Percentiles rank a stretch among this genome's conserved stretches.
Evolutionary conservation across 1,140 invertebrate species (phyloP).

Genomic region (Tribolium castaneum): DNA sequence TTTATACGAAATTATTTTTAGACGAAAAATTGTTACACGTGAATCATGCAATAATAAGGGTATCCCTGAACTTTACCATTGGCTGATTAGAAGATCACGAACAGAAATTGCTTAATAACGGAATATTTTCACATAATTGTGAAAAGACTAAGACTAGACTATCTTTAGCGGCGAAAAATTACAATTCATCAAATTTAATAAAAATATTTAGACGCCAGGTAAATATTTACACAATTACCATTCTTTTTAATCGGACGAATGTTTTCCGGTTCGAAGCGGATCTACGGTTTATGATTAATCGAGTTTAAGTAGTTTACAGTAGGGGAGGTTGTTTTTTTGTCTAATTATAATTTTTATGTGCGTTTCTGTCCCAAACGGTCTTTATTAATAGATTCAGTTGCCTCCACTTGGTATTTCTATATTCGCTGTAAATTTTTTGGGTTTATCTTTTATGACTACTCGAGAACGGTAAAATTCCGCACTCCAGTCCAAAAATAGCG

Average conservation of each 20-base stretch:
- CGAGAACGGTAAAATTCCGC: not conserved
- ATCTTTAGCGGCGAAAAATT: not conserved
- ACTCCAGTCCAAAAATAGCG: conserved; percentile 5
- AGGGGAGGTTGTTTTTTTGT: not conserved
- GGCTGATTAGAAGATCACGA: not conserved
- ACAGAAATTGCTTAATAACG: not conserved
- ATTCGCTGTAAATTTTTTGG: not conserved
- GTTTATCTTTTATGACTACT: not conserved
- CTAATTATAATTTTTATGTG: not conserved
- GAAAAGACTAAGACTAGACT: not conserved
- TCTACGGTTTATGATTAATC: conserved; percentile 5
- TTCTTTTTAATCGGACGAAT: not conserved
- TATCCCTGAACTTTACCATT: not conserved
- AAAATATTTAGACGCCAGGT: conserved; percentile 7
- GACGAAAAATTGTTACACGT: not conserved
- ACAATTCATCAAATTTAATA: not conserved
- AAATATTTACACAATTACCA: conserved; percentile 25
- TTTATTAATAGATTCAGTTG: not conserved
- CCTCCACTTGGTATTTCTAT: not conserved
- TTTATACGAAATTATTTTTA: not conserved
- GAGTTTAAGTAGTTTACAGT: not conserved
- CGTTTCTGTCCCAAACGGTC: not conserved
- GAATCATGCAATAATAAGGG: not conserved
- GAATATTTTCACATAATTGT: not conserved
- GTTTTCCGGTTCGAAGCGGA: conserved; percentile 5